phyloP scores from a whole-genome alignment of 2,797 vertebrate species.

The Halcyon leucocephala region DNA sequence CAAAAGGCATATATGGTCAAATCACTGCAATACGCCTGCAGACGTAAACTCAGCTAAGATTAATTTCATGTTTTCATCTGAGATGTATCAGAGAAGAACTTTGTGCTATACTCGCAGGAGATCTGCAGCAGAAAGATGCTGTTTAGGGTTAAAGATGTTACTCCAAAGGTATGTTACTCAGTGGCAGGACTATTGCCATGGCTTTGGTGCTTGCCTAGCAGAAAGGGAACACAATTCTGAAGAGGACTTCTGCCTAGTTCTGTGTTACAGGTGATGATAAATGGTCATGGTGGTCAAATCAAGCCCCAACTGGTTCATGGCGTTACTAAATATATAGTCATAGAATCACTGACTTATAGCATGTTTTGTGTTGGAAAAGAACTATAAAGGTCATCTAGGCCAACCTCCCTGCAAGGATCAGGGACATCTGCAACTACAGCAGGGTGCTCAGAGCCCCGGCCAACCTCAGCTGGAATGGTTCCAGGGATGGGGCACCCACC shows the following conservation, averaged over 20 bases:
- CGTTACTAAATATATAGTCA: not conserved
- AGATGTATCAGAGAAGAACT: not conserved
- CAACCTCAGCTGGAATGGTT: too few relatives aligned
- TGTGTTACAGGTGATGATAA: not conserved
- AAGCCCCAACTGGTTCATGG: not conserved
- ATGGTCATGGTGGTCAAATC: not conserved
- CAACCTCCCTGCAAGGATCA: too few relatives aligned
- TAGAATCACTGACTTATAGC: too few relatives aligned
- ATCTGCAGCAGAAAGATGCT: not conserved
- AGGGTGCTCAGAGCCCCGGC: too few relatives aligned
- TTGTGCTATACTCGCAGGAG: not conserved
- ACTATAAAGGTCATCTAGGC: too few relatives aligned
- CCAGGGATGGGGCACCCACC: too few relatives aligned
- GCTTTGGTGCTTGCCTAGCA: not conserved
- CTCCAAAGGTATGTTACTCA: not conserved
- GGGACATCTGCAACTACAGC: too few relatives aligned
- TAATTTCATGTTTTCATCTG: not conserved
- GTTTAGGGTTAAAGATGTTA: not conserved
- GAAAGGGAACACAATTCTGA: not conserved
- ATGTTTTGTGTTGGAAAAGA: too few relatives aligned
- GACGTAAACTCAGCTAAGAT: not conserved
- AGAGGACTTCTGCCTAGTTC: not conserved
- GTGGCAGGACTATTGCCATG: not conserved
- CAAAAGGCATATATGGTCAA: slow-evolving; percentile 14
- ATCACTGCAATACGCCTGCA: not conserved